Conservation (phyloP, 2,797 vertebrate species). For the Loris lydekkerianus region DNA sequence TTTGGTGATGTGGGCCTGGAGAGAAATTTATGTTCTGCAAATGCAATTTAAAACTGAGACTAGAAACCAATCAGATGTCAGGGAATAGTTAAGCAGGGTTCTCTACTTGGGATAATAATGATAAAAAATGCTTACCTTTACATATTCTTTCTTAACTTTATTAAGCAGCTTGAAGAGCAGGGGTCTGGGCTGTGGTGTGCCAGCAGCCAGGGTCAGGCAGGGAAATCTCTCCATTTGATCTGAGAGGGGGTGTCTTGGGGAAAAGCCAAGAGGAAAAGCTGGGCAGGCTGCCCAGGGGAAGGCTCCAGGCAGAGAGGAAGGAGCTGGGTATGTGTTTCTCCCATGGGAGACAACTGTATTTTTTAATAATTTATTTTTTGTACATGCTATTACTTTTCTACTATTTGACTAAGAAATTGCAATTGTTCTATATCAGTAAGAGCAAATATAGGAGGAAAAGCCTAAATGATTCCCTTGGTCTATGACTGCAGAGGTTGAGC, state of each 20-base stretch:
- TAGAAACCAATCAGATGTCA: constrained; percentile 44
- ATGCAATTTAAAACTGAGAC: constrained; percentile 49
- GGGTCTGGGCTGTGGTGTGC: constrained; percentile 17
- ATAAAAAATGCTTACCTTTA: constrained; percentile 63
- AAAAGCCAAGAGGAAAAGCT: constrained; percentile 45
- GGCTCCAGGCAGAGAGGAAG: constrained; percentile 3
- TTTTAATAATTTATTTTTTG: constrained; percentile 61
- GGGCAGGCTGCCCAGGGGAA: constrained; percentile 26
- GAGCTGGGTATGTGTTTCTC: background rate
- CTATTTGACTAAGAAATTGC: constrained; percentile 54
- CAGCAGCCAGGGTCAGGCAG: background rate
- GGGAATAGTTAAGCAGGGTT: constrained; percentile 46
- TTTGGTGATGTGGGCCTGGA: constrained; percentile 42
- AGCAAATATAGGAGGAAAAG: background rate
- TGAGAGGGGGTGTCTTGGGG: background rate
- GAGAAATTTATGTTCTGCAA: constrained; percentile 51
- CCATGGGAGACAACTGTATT: background rate
- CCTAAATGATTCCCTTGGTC: background rate
- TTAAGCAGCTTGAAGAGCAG: constrained; percentile 77
- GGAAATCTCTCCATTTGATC: background rate
- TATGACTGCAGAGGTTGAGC: background rate
- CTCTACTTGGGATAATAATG: background rate
- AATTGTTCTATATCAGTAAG: background rate
- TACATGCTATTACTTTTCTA: constrained; percentile 45
- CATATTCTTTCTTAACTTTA: constrained; percentile 66